phyloP scores from a whole-genome alignment of 2,797 vertebrate species.

The Onychomys leucogaster region DNA sequence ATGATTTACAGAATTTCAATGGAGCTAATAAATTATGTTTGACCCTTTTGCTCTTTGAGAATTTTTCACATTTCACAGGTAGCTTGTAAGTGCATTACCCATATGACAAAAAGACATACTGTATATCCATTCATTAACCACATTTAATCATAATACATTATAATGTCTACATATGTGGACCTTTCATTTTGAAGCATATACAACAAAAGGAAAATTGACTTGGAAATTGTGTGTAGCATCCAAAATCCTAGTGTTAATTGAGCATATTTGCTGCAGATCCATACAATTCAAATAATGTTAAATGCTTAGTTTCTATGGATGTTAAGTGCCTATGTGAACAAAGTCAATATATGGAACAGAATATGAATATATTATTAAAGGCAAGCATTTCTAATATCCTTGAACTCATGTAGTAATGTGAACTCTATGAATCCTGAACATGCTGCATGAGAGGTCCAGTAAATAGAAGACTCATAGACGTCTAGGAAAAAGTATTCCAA shows the following conservation, averaged over 20 bases:
- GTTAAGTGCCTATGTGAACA: neutral
- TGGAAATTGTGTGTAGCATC: neutral
- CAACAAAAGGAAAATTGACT: neutral
- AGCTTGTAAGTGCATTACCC: neutral
- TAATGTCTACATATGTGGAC: neutral
- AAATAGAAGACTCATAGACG: neutral
- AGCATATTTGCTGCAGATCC: neutral
- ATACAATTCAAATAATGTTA: neutral
- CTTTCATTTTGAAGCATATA: neutral
- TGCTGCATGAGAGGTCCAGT: neutral
- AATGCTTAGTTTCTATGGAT: neutral
- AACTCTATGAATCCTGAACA: neutral
- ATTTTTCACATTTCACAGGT: constrained; percentile 27
- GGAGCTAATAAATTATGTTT: neutral
- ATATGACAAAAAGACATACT: constrained; percentile 5
- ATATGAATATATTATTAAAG: neutral
- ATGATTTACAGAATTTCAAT: neutral
- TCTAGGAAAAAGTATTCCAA: neutral
- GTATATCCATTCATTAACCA: neutral
- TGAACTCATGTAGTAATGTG: neutral
- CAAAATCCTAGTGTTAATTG: neutral
- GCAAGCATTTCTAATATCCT: neutral
- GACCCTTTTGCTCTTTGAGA: neutral
- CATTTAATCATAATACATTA: neutral
- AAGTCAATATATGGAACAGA: neutral